Conservation (phyloP, 1,140 invertebrate species). For the Drosophila elegans region DNA sequence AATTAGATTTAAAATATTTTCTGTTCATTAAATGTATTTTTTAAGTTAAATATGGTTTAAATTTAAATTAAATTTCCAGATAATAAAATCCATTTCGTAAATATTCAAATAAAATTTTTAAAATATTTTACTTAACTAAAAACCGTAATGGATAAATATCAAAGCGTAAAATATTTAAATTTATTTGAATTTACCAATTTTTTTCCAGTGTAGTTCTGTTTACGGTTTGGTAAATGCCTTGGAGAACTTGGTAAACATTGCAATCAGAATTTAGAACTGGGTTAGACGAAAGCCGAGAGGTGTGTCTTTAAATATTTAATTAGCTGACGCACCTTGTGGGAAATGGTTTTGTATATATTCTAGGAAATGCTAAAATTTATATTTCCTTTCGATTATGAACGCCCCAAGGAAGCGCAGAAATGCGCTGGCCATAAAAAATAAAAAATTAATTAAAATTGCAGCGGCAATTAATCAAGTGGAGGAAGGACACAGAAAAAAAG, state of each 20-base stretch:
- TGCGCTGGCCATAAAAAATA: neutral
- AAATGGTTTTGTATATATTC: constrained; percentile 48
- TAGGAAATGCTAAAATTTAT: constrained; percentile 48
- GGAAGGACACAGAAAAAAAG: constrained; percentile 9
- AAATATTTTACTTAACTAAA: no score
- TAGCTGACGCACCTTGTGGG: constrained; percentile 71
- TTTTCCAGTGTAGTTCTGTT: constrained; percentile 32
- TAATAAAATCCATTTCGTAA: no score
- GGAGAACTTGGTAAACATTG: constrained; percentile 62
- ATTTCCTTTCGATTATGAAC: constrained; percentile 18
- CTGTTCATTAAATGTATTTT: no score
- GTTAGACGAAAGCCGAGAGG: constrained; percentile 65
- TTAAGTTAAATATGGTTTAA: no score
- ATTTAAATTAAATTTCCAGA: no score
- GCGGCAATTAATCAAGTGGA: constrained; percentile 51
- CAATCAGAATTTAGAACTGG: constrained; percentile 70
- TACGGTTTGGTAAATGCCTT: constrained; percentile 32
- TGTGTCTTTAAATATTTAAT: constrained; percentile 63
- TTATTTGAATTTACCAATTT: no score
- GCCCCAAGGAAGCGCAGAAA: constrained; percentile 15
- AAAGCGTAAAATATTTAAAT: no score
- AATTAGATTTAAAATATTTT: no score
- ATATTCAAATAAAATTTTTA: no score
- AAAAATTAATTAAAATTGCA: constrained; percentile 60
- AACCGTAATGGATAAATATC: no score